Evolutionary conservation across 2,888 invertebrate species (phyloP).

Genomic region (Drosophila aldrichi): DNA sequence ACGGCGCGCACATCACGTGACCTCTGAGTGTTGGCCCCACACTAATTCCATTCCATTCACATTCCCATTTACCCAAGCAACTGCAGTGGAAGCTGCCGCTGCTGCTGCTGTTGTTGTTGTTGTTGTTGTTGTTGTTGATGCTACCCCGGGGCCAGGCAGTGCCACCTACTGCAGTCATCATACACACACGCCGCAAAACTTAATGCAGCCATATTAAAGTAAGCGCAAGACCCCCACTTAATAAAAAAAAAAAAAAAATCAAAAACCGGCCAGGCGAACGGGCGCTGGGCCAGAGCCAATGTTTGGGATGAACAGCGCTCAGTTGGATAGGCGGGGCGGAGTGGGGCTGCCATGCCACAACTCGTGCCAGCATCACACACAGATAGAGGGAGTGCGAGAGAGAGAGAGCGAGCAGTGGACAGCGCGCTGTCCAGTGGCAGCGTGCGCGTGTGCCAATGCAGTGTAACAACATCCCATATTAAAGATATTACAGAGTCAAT

Average conservation of each 20-base stretch:
- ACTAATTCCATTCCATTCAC: slow-evolving; percentile 51
- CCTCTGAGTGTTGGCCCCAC: slow-evolving; percentile 61
- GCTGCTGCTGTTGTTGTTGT: slow-evolving; percentile 17
- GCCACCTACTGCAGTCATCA: slow-evolving; percentile 79
- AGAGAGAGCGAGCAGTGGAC: slow-evolving; percentile 41
- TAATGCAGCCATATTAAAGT: slow-evolving; percentile 79
- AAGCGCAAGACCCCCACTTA: slow-evolving; percentile 78
- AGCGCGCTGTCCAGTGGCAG: slow-evolving; percentile 81
- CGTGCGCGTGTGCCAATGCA: slow-evolving; percentile 84
- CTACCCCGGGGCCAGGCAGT: slow-evolving; percentile 66
- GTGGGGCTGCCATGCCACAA: slow-evolving; percentile 27
- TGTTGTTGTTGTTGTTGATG: slow-evolving; percentile 29
- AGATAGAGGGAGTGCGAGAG: slow-evolving; percentile 5
- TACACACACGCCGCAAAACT: slow-evolving; percentile 70
- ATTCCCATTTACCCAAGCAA: slow-evolving; percentile 40
- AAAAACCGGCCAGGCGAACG: slow-evolving; percentile 46
- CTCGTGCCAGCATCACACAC: slow-evolving; percentile 59
- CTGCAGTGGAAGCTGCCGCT: slow-evolving; percentile 22
- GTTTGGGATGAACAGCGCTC: slow-evolving; percentile 53
- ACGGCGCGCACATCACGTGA: slow-evolving; percentile 54
- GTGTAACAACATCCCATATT: slow-evolving; percentile 84
- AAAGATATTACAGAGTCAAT: slow-evolving; percentile 82
- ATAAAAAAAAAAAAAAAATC: slow-evolving; percentile 52
- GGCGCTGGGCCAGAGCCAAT: slow-evolving; percentile 29
- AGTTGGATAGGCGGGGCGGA: neutral